Base-by-base conservation (phyloP, 2,888 invertebrate species). In the Unio delphinus region DNA sequence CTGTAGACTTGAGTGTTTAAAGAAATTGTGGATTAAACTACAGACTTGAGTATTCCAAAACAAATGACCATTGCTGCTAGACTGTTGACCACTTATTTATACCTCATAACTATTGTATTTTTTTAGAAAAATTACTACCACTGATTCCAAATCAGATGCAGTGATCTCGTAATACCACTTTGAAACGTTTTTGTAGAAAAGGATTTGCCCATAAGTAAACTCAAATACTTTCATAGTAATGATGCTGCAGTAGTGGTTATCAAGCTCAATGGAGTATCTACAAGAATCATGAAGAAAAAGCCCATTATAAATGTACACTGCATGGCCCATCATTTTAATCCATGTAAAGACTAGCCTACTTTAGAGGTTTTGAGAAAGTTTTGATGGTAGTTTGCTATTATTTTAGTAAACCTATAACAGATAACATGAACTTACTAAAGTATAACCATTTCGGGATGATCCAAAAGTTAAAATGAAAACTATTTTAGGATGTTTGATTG, bases 221-320 rank as follows among this genome's bases (percentile, higher is more conserved):
- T 71, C 15, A 20, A 4, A 23, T 65, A 61, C 26, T 71, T 68
- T 61, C 60, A 67, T 6, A 56, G 60, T 60, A 66, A 70, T 64
- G 67, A 67, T 2, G 70, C 70, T 20, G 58, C 64, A n/a, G 63
- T 70, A n/a, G 67, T 70, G 64, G 28, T 45, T 8, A 67, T 64
- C 2, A 15, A 60, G 18, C 58, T 59, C 23, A 64, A 30, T 64
- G 67, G 67, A 4, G 67, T 70, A 17, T 64, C 61, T 5, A 55
- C 67, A 23, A 67, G 58, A 45, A 7, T 67, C 20, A 70, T 61
- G 26, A 26, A 70, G 1, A 54, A 34, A 34, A 60, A 30, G 20
- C 70, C 15, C 70, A 70, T 30, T 28, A 28, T 70, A 18, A 61
- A 30, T 5, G 56, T 70, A 4, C 70, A 70, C 59, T 70, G 67